phyloP scores from a whole-genome alignment of 1,140 invertebrate genomes.

The Drosophila sucinea region DNA sequence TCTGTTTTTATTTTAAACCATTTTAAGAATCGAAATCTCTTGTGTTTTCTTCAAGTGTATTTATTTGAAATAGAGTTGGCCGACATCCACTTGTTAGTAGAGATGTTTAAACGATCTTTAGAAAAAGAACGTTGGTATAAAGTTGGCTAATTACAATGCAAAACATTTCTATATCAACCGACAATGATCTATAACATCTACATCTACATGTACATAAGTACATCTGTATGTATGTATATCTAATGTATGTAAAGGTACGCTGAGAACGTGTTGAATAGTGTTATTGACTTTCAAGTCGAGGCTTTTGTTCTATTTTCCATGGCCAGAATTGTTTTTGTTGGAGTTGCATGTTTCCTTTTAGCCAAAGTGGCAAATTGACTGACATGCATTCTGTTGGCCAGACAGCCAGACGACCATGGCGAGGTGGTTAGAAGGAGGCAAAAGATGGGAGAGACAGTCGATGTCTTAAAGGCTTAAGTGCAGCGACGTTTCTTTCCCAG shows the following conservation, averaged over 20 bases:
- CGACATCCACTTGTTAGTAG: not conserved
- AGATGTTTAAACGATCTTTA: conserved; percentile 3
- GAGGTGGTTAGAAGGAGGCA: not conserved
- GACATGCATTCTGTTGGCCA: conserved; percentile 70
- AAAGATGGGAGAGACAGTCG: conserved; percentile 9
- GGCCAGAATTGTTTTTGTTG: conserved; percentile 67
- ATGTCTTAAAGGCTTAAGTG: conserved; percentile 75
- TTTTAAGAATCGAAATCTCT: not conserved
- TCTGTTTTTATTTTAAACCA: no score
- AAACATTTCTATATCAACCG: conserved; percentile 5
- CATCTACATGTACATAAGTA: not conserved
- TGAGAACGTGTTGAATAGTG: conserved; percentile 54
- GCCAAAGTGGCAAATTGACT: conserved; percentile 81
- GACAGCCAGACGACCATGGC: conserved; percentile 40
- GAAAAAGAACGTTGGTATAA: not conserved
- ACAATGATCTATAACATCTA: not conserved
- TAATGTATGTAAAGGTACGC: not conserved
- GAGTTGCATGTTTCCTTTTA: conserved; percentile 76
- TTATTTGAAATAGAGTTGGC: not conserved
- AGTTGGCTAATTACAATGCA: conserved; percentile 11
- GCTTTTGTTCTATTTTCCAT: conserved; percentile 78
- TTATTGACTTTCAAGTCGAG: conserved; percentile 57
- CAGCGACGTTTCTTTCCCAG: conserved; percentile 66
- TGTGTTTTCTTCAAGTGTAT: not conserved
- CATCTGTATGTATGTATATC: not conserved